Conservation (phyloP, 2,113 vertebrate species). For the Leucosticte australis region DNA sequence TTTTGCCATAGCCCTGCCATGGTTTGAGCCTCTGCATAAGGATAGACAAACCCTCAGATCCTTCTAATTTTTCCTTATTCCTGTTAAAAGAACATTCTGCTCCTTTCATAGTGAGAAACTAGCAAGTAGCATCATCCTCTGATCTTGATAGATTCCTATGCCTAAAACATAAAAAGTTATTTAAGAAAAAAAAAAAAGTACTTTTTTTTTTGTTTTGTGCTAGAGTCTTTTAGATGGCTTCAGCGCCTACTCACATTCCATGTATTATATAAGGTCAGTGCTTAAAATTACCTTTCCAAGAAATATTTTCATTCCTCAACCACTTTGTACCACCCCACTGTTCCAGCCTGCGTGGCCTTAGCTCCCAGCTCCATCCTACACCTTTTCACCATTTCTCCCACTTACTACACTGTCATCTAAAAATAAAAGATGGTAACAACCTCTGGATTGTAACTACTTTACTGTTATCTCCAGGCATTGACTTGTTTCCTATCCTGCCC, state of each 20-base stretch:
- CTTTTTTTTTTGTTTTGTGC: not conserved
- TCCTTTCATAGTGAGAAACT: not conserved
- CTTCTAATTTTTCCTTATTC: not conserved
- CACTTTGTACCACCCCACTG: not conserved
- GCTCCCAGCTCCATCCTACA: not conserved
- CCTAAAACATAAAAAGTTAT: not conserved
- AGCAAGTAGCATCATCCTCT: not conserved
- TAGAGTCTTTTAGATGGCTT: not conserved
- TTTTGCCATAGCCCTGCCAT: not conserved
- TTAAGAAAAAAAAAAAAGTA: not conserved
- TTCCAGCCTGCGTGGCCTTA: not conserved
- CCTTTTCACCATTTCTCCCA: not conserved
- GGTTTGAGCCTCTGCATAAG: not conserved
- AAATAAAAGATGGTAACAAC: not conserved
- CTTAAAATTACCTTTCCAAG: not conserved
- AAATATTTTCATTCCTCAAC: not conserved
- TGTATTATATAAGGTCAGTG: not conserved
- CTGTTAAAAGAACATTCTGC: not conserved
- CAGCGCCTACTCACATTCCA: not conserved
- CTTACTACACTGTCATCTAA: not conserved
- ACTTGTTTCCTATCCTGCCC: not conserved
- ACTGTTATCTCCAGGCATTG: not conserved
- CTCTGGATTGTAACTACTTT: not conserved
- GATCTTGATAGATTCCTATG: not conserved
- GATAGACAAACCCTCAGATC: not conserved